These are phyloP conservation scores for Diaprepes abbreviatus DNA, from an alignment of 2,888 invertebrate species.

Conservation along the genomic window DNA sequence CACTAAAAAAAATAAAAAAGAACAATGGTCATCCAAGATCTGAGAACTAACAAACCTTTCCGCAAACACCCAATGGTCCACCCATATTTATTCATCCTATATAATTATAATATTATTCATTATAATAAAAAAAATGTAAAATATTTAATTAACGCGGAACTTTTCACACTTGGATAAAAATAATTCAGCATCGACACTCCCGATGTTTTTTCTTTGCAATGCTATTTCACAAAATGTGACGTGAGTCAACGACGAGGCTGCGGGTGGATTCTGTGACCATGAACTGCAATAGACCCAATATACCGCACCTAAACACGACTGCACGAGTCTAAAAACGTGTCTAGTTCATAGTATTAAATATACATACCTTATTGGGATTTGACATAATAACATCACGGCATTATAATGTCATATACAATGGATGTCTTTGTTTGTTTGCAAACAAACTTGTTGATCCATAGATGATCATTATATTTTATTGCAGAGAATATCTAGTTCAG, in stretches of 20 bases:
- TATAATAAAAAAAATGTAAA: neutral
- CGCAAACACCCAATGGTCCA: too few species aligned
- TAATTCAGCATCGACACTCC: slow-evolving; percentile 4
- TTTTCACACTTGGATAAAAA: neutral
- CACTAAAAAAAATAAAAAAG: too few species aligned
- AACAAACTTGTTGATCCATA: slow-evolving; percentile 7
- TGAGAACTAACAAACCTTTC: too few species aligned
- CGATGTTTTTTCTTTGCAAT: slow-evolving; percentile 1
- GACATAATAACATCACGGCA: slow-evolving; percentile 20
- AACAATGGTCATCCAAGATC: too few species aligned
- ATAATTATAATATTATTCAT: too few species aligned
- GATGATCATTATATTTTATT: neutral
- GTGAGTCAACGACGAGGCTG: neutral
- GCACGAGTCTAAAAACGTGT: slow-evolving; percentile 29
- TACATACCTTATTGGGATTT: slow-evolving; percentile 9
- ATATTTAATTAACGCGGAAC: slow-evolving; percentile 1
- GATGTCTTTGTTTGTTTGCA: slow-evolving; percentile 1
- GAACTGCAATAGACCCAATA: slow-evolving; percentile 21
- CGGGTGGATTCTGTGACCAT: slow-evolving; percentile 21
- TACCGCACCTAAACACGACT: slow-evolving; percentile 16
- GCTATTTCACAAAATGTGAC: slow-evolving; percentile 1
- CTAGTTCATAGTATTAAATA: slow-evolving; percentile 9
- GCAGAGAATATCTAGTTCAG: too few species aligned
- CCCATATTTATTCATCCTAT: too few species aligned
- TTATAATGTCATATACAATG: neutral